Base-by-base conservation (phyloP, 2,113 vertebrate genomes). In the Anas platyrhynchos region DNA sequence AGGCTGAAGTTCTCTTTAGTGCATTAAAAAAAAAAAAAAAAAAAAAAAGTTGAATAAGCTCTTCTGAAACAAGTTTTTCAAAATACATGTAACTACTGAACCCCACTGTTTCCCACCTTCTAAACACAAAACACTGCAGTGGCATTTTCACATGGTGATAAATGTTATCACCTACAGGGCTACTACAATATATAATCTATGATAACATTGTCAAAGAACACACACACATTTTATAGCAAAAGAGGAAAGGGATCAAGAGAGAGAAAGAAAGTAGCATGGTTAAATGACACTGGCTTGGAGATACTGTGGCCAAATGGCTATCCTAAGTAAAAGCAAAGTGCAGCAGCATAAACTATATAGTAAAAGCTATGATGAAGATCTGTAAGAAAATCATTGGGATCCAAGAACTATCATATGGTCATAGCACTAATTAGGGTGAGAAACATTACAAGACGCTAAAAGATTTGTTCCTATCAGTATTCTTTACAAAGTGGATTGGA, bases 181-280 rank as follows among this genome's bases (percentile, higher is more conserved):
- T 88, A 94, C 52, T 89, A 89, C 67, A 88, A 71, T 91, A 77
- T 38, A 91, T 83, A 94, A 91, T 91, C 67, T 67, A 52, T 76
- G 75, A 71, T 89, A 93, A 76, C 50, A 71, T 36, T 80, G 63
- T 88, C 72, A 81, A 14, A 90, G 63, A 93, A 86, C 18, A 63
- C 50, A 50, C 0, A 0, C 3, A 3, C 22, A 58, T 61, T 94
- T 87, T 56, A 74, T 9, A 91, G 46, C 21, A 91, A 56, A 87
- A 91, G 34, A 66, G 46, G 44, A 93, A 87, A 29, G 22, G 5
- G 32, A 89, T 32, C 0, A 36, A 62, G 5, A 36, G 25, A 80
- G 14, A 75, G 29, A 43, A 71, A 61, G n/a, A 22, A 86, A 83
- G 18, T 11, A 55, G 10, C 32, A 41, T 7, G 14, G 59, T 80